Conservation (phyloP, 2,888 invertebrate genomes). For the Nebria salina region DNA sequence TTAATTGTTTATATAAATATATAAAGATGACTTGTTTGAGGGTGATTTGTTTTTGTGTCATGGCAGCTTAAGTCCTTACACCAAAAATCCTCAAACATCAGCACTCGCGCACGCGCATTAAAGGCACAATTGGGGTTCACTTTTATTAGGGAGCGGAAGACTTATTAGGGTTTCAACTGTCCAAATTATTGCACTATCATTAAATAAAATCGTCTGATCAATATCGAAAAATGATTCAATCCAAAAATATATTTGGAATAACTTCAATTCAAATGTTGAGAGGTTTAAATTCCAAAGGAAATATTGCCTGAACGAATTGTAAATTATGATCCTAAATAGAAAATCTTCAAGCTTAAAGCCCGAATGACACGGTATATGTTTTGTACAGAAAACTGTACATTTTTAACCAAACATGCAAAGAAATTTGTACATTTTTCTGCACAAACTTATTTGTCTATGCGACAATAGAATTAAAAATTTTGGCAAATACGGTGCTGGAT, state of each 20-base stretch:
- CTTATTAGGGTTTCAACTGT: not conserved
- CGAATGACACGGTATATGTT: not conserved
- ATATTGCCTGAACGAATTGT: not conserved
- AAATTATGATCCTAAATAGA: not conserved
- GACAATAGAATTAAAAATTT: not conserved
- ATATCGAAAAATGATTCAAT: not conserved
- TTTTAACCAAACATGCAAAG: too few relatives aligned
- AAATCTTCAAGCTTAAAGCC: not conserved
- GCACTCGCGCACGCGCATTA: conserved; percentile 19
- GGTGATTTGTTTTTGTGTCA: conserved; percentile 23
- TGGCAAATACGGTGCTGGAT: not conserved
- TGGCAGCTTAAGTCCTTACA: conserved; percentile 24
- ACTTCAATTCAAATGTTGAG: not conserved
- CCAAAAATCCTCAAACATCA: conserved; percentile 29
- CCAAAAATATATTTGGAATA: not conserved
- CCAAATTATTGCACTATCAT: not conserved
- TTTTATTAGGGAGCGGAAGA: conserved; percentile 8
- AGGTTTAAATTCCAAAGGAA: not conserved
- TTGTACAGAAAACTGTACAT: too few relatives aligned
- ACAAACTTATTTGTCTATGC: too few relatives aligned
- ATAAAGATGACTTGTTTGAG: conserved; percentile 16
- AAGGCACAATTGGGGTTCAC: conserved; percentile 7
- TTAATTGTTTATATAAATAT: conserved; percentile 42
- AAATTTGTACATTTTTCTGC: too few relatives aligned
- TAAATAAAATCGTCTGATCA: not conserved